Evolutionary conservation across 2,797 vertebrate species (phyloP), one percentile per base, ranked within the genome.

Genomic region (Chelmon rostratus): DNA sequence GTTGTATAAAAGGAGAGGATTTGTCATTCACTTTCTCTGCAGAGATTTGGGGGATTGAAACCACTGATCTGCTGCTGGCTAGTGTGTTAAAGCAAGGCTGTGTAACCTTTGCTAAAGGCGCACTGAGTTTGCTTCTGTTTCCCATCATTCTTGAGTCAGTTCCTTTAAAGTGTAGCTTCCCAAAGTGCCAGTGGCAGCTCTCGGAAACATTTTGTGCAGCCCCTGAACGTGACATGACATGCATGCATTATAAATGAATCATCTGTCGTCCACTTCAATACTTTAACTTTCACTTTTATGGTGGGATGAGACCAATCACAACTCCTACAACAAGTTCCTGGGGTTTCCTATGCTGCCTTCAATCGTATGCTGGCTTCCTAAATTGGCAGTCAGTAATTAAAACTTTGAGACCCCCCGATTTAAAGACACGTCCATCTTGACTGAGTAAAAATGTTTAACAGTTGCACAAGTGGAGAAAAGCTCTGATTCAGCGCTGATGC

Each of bases 1-100:
- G 53, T 75, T 54, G 33, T 42, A 16, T 21, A 76, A 75, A 61
- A 18, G 47, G 54, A 68, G n/a, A 38, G 5, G 13, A 44, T 68
- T 58, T 76, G 37, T 70, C 68, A 76, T 42, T 25, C 37, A 40
- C 49, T 69, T 71, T 56, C n/a, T 67, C 28, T 21, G 15, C 47
- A 63, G 23, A 31, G 28, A 66, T 35, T 65, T 64, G 16, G 8
- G 33, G 52, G 47, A 68, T 52, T 54, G 67, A 46, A 73, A 33
- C 12, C 13, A 47, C 28, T 68, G 50, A 76, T 52, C 69, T 46
- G 47, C 16, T 35, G 68, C 11, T n/a, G 9, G n/a, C 10, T 16
- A 11, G 15, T 65, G 46, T 9, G 6, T 67, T 13, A 35, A 47
- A 67, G 61, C 33, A 37, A 37, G 33, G 54, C 44, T 25, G 11